Evolutionary conservation across 2,113 vertebrate species (phyloP).

Genomic region (Talpa occidentalis): DNA sequence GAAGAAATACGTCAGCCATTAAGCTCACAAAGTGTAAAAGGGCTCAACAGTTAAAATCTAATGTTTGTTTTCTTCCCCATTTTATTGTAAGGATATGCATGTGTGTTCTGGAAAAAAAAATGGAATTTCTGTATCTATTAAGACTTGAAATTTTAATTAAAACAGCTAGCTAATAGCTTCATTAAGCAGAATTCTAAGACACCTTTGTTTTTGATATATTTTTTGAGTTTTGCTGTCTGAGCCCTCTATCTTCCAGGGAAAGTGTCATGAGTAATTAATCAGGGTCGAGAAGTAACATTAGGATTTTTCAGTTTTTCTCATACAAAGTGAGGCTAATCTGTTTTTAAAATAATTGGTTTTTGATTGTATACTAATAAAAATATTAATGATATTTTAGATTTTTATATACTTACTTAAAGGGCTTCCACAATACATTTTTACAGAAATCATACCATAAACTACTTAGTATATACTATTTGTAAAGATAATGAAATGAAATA

Average conservation of each 20-base stretch:
- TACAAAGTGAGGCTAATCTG: conserved; percentile 15
- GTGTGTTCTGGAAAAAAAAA: conserved; percentile 55
- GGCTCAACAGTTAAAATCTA: conserved; percentile 64
- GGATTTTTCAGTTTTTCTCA: conserved; percentile 7
- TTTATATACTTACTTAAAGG: conserved; percentile 56
- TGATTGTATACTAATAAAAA: conserved; percentile 40
- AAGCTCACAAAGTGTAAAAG: conserved; percentile 62
- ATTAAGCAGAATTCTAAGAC: conserved; percentile 58
- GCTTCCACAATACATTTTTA: conserved; percentile 18
- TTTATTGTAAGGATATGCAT: neutral
- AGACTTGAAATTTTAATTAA: conserved; percentile 66
- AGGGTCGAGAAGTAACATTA: conserved; percentile 11
- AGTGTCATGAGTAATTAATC: neutral
- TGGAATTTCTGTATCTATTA: conserved; percentile 52
- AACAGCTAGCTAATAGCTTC: conserved; percentile 50
- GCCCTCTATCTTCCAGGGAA: neutral
- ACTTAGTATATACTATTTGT: conserved; percentile 37
- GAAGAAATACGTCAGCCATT: neutral
- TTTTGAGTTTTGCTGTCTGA: conserved; percentile 17
- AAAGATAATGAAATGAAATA: conserved; percentile 14
- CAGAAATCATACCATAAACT: conserved; percentile 29
- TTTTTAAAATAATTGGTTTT: conserved; percentile 43
- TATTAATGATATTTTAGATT: conserved; percentile 47
- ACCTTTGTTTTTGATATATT: neutral
- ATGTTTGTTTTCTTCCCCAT: conserved; percentile 57